A percentile compares a stretch with the other conserved stretches of the same genome.
Conservation (phyloP, 92 coral and sea anemone species). For the Palythoa caribaeorum region DNA sequence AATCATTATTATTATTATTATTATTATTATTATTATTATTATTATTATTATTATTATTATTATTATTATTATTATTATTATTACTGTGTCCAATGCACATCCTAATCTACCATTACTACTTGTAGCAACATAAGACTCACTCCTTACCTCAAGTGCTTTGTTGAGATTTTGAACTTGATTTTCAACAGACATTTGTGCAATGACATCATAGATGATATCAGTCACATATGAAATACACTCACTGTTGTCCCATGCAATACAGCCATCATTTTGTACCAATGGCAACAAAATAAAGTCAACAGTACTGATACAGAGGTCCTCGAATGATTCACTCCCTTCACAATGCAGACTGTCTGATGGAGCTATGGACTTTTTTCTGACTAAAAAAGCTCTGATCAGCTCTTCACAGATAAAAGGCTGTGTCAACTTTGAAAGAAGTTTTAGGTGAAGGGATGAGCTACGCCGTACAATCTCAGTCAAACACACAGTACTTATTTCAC, state of each 20-base stretch:
- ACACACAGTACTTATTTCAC: constrained; percentile 63
- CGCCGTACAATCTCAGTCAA: constrained; percentile 52
- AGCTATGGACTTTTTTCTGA: not conserved
- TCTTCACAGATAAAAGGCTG: constrained; percentile 71
- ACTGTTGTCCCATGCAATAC: constrained; percentile 14
- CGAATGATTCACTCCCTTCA: constrained; percentile 11
- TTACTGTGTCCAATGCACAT: too few relatives aligned
- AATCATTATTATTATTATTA: too few relatives aligned
- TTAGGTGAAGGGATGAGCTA: constrained; percentile 60
- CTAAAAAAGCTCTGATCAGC: constrained; percentile 68
- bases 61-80: too few relatives aligned
- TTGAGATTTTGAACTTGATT: constrained; percentile 58
- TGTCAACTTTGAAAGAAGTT: constrained; percentile 71
- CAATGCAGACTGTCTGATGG: not conserved
- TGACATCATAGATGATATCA: constrained; percentile 68
- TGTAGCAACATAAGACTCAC: not conserved
- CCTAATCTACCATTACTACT: too few relatives aligned
- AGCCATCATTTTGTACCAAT: not conserved
- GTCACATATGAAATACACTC: constrained; percentile 52
- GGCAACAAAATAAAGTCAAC: constrained; percentile 57
- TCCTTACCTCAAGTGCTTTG: constrained; percentile 58
- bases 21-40: too few relatives aligned
- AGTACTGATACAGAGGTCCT: constrained; percentile 26
- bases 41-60: too few relatives aligned
- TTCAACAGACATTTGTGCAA: constrained; percentile 53